Percentiles rank a stretch among this genome's conserved stretches.
phyloP scores from a whole-genome alignment of 2,797 vertebrate genomes.

The Poeciliopsis presidionis region DNA sequence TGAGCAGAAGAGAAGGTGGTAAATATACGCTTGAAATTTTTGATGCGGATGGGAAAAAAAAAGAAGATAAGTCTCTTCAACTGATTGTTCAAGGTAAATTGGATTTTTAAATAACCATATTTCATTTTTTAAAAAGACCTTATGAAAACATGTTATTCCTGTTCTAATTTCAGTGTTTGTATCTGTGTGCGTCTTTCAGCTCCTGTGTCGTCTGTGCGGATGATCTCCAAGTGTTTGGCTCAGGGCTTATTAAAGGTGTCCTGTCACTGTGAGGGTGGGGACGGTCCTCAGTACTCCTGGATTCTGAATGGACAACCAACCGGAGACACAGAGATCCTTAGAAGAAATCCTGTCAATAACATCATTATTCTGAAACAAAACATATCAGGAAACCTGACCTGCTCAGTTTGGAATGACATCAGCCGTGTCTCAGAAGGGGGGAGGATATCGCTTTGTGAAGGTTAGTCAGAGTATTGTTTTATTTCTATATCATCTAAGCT shows the following conservation, averaged over 20 bases:
- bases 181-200: slow-evolving; percentile 1
- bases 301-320: slow-evolving; percentile 48
- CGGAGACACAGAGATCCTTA: slow-evolving; percentile 23
- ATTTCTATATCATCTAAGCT: neutral
- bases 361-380: slow-evolving; percentile 49
- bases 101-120: neutral
- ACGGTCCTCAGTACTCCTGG: slow-evolving; percentile 61
- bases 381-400: slow-evolving; percentile 40
- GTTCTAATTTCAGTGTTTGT: neutral
- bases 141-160: neutral
- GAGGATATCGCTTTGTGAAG: neutral
- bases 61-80: rapidly evolving
- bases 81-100: slow-evolving; percentile 1
- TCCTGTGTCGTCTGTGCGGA: slow-evolving; percentile 2
- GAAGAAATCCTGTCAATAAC: neutral
- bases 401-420: slow-evolving; percentile 50
- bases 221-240: neutral
- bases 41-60: rapidly evolving
- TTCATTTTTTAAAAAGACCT: neutral
- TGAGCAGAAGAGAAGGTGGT: slow-evolving; percentile 10
- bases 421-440: rapidly evolving
- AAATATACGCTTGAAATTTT: neutral
- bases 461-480: neutral
- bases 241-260: slow-evolving; percentile 24
- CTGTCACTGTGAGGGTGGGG: slow-evolving; percentile 45